These are phyloP conservation scores for Drosophila borborema DNA, from an alignment of 2,888 invertebrate species.

Conservation along the genomic window DNA sequence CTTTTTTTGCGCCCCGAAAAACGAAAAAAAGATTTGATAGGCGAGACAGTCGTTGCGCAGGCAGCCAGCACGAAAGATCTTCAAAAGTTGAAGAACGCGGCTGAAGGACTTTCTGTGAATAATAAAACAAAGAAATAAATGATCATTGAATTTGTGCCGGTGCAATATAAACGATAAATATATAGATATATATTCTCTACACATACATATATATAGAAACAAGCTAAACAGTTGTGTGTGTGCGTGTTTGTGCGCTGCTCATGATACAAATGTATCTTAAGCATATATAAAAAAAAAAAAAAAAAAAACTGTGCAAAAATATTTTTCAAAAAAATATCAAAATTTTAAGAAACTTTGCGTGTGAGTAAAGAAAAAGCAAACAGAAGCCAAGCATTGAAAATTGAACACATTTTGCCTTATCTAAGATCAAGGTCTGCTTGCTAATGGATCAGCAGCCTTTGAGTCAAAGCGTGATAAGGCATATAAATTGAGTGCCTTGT, in stretches of 20 bases:
- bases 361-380: constrained; percentile 34
- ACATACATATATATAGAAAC: constrained; percentile 10
- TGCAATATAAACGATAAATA: constrained; percentile 23
- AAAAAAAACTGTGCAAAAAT: constrained; percentile 30
- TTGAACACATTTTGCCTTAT: constrained; percentile 29
- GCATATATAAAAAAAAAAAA: constrained; percentile 10
- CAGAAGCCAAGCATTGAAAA: constrained; percentile 8
- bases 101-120: constrained; percentile 58
- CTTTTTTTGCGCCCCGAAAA: constrained; percentile 44
- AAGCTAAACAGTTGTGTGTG: constrained; percentile 29
- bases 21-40: constrained; percentile 56
- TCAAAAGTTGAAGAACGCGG: constrained; percentile 33
- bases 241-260: constrained; percentile 19
- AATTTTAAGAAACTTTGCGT: constrained; percentile 17
- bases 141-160: constrained; percentile 49
- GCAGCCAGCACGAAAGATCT: constrained; percentile 51
- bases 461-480: constrained; percentile 41
- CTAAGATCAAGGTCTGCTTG: constrained; percentile 52
- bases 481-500: constrained; percentile 31
- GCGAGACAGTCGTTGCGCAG: constrained; percentile 42
- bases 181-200: constrained; percentile 7
- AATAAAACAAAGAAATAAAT: constrained; percentile 20
- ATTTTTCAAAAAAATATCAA: not conserved
- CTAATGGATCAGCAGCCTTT: constrained; percentile 21
- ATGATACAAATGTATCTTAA: constrained; percentile 24